Evolutionary conservation across 2,888 invertebrate genomes (phyloP).

Genomic region (Dryomyza anilis): DNA sequence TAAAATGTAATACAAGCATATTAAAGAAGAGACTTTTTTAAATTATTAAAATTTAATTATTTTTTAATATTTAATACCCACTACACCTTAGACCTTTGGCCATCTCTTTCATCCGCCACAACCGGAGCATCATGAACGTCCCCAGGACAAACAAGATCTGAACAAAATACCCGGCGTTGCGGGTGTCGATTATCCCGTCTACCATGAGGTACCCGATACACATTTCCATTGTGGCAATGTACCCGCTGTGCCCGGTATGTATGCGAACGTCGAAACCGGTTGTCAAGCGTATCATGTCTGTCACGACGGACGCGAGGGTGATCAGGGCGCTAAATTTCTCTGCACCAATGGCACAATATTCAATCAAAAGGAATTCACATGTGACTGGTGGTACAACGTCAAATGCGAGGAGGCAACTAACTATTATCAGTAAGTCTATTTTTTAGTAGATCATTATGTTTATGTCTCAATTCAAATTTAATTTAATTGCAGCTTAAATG

Average conservation of each 20-base stretch:
- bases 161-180: conserved; percentile 80
- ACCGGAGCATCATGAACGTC: conserved; percentile 41
- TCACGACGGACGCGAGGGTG: conserved; percentile 83
- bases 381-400: conserved; percentile 93
- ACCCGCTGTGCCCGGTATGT: conserved; percentile 83
- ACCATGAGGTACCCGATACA: conserved; percentile 77
- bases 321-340: conserved; percentile 81
- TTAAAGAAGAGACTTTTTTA: neutral
- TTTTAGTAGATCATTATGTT: neutral
- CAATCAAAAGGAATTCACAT: conserved; percentile 83
- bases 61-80: neutral
- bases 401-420: conserved; percentile 77
- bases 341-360: conserved; percentile 88
- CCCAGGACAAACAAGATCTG: conserved; percentile 69
- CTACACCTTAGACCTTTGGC: conserved; percentile 49
- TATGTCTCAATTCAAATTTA: conserved; percentile 9
- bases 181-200: conserved; percentile 82
- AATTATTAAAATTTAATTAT: neutral
- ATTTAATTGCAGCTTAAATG: conserved; percentile 70
- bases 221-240: conserved; percentile 79
- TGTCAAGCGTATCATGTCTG: conserved; percentile 91
- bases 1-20: no score
- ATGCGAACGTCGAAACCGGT: conserved; percentile 87
- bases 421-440: conserved; percentile 71
- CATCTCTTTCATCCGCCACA: conserved; percentile 53